Conservation (phyloP, 2,113 vertebrate genomes). For the Rhea pennata region DNA sequence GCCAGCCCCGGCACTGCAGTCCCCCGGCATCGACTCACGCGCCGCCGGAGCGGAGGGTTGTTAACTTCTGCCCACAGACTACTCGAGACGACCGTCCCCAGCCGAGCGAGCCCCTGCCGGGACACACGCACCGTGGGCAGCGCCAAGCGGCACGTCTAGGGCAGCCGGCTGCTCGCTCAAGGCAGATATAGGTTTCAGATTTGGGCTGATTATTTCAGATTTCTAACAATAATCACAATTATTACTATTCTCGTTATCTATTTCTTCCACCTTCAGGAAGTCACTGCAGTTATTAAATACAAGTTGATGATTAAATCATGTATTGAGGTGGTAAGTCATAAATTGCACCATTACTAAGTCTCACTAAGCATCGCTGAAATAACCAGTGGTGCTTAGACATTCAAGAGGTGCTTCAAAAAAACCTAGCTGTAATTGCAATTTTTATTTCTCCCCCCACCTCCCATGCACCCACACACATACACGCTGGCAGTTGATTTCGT, state of each 20-base stretch:
- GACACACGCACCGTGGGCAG: slow-evolving; percentile 24
- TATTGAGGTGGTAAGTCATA: slow-evolving; percentile 43
- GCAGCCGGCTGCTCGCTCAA: slow-evolving; percentile 13
- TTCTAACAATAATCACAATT: slow-evolving; percentile 47
- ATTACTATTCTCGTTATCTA: slow-evolving; percentile 47
- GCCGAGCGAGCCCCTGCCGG: slow-evolving; percentile 15
- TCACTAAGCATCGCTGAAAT: slow-evolving; percentile 22
- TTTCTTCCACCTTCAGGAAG: slow-evolving; percentile 53
- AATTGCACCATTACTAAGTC: slow-evolving; percentile 50
- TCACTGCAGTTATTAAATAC: slow-evolving; percentile 46
- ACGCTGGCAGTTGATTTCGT: background rate
- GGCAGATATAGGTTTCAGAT: slow-evolving; percentile 49
- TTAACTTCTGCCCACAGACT: slow-evolving; percentile 57
- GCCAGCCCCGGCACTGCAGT: background rate
- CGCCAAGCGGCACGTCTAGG: background rate
- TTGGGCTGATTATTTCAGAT: slow-evolving; percentile 37
- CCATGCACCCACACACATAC: background rate
- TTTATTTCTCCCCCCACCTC: slow-evolving; percentile 28
- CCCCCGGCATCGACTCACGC: background rate
- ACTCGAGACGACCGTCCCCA: slow-evolving; percentile 57
- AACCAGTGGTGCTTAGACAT: slow-evolving; percentile 50
- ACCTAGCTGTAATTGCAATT: slow-evolving; percentile 48
- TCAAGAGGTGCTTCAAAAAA: slow-evolving; percentile 50
- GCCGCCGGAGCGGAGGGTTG: background rate
- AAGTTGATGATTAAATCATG: slow-evolving; percentile 57